phyloP scores from a whole-genome alignment of 2,888 invertebrate species.

The Pediacus dermestoides region DNA sequence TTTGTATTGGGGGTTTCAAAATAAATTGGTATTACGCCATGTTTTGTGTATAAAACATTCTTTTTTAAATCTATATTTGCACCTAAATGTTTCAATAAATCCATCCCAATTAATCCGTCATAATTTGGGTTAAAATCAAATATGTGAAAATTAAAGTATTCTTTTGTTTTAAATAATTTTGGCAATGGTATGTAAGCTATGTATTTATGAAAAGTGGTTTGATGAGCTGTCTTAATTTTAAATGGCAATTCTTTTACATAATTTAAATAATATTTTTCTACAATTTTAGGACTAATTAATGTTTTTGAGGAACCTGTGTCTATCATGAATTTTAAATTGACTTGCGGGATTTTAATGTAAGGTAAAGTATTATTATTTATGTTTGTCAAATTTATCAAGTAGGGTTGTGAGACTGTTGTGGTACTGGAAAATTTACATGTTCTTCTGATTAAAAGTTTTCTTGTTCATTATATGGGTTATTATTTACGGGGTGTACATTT shows the following conservation, averaged over 20 bases:
- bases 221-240: constrained; percentile 4
- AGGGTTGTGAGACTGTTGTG: background rate
- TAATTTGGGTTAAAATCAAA: constrained; percentile 1
- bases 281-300: constrained; percentile 3
- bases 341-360: no score
- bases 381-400: no score
- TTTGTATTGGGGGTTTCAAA: background rate
- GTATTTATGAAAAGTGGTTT: background rate
- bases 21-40: background rate
- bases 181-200: constrained; percentile 2
- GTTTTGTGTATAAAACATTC: no score
- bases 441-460: background rate
- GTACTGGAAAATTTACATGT: background rate
- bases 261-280: no score
- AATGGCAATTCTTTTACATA: no score
- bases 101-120: constrained; percentile 2
- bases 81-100: background rate
- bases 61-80: constrained; percentile 2
- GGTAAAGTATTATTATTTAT: background rate
- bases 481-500: background rate
- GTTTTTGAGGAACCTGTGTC: background rate
- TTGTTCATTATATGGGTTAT: background rate
- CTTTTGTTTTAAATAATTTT: constrained; percentile 3
- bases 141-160: constrained; percentile 1
- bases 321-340: background rate